Evolutionary conservation across 2,888 invertebrate species (phyloP).

Genomic region (Caenorhabditis parvicauda): DNA sequence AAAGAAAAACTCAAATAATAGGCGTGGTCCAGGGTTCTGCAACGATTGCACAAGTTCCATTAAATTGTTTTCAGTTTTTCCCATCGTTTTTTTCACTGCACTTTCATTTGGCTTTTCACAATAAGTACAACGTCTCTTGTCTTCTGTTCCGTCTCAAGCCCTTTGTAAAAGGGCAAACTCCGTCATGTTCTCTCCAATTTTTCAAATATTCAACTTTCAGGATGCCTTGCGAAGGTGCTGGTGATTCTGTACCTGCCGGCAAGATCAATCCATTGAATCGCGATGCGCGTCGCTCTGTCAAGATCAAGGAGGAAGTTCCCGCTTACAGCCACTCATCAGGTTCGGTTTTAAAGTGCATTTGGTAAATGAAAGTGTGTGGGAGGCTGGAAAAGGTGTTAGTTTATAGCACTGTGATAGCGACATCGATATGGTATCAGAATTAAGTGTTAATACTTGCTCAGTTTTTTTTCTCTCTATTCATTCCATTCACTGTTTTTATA

Average conservation of each 20-base stretch:
- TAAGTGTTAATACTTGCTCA: too few relatives aligned
- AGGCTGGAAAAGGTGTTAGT: not conserved
- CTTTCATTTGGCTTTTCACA: not conserved
- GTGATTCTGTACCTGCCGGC: not conserved
- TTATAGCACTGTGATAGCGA: too few relatives aligned
- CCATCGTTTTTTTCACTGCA: too few relatives aligned
- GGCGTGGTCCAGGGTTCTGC: too few relatives aligned
- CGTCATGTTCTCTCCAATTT: not conserved
- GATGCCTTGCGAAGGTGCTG: constrained; percentile 2
- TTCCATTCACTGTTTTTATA: too few relatives aligned
- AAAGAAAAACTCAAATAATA: too few relatives aligned
- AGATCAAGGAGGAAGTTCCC: constrained; percentile 24
- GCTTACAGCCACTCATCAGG: constrained; percentile 28
- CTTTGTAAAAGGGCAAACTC: not conserved
- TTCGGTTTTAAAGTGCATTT: constrained; percentile 10
- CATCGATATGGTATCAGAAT: too few relatives aligned
- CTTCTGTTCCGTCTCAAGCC: not conserved
- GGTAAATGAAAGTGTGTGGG: not conserved
- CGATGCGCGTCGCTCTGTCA: constrained; percentile 20
- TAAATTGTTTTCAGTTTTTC: too few relatives aligned
- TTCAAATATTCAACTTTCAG: not conserved
- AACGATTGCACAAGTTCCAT: too few relatives aligned
- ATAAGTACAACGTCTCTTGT: not conserved
- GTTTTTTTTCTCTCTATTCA: too few relatives aligned
- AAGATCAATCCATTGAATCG: constrained; percentile 10